These are phyloP conservation scores for Eurytoma californica DNA, from an alignment of 2,888 invertebrate genomes.

Conservation along the genomic window DNA sequence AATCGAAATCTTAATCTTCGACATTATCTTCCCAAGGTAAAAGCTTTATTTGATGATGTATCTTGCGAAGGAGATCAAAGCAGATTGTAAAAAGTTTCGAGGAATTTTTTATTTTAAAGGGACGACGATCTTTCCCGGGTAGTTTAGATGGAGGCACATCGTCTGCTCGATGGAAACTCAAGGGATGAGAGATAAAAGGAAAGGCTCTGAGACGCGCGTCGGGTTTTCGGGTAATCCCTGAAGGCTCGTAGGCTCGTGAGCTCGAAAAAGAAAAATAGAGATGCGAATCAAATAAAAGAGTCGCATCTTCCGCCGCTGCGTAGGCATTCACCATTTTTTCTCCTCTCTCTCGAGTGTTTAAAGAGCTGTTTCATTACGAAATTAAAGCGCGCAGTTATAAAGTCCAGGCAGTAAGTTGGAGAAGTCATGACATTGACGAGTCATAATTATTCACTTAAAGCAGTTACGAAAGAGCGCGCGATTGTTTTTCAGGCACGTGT, in stretches of 20 bases:
- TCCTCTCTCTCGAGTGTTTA: too few relatives aligned
- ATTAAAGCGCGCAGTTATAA: too few relatives aligned
- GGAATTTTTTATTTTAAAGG: too few relatives aligned
- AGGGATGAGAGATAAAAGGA: constrained; percentile 37
- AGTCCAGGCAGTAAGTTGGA: background rate
- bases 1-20: too few relatives aligned
- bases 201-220: background rate
- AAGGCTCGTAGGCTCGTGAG: background rate
- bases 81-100: too few relatives aligned
- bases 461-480: too few relatives aligned
- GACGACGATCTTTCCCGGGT: background rate
- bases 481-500: too few relatives aligned
- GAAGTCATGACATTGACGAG: background rate
- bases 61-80: too few relatives aligned
- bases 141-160: background rate
- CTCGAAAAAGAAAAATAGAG: background rate
- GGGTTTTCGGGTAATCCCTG: constrained; percentile 34
- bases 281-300: background rate
- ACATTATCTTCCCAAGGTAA: too few relatives aligned
- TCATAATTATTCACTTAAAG: background rate
- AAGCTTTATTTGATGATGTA: too few relatives aligned
- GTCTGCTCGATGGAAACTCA: background rate
- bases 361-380: too few relatives aligned
- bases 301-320: background rate
- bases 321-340: too few relatives aligned